Evolutionary conservation across 2,113 vertebrate genomes (phyloP), one percentile per base, ranked within the genome.

Genomic region (Caranx melampygus): DNA sequence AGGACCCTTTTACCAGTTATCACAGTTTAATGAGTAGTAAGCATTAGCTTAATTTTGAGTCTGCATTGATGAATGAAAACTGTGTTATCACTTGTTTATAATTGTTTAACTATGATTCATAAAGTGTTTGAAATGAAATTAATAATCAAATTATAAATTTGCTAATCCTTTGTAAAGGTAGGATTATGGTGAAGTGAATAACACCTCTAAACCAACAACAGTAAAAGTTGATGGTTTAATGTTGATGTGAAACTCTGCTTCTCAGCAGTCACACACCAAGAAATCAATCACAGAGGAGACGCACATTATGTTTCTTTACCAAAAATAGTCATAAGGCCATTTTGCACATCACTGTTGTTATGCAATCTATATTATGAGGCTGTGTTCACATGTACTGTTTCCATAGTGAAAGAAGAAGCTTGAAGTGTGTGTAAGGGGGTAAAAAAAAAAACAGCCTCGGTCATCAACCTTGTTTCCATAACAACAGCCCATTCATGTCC

Each of bases 381-480:
- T 31, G 21, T 9, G 3, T 67, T 47, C 26, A 21, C 34, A 9
- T 14, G 33, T 37, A 58, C 9, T 44, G 10, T 35, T 58, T 71
- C 37, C 35, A 52, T 34, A 62, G 54, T 35, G 42, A 68, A 64
- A 49, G 40, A 42, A 42, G 64, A 58, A 51, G 49, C 26, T 4
- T 35, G 47, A 61, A 68, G 35, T 8, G 3, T 35, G 9, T 4
- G 16, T 62, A 5, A 60, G 26, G 18, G 47, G 31, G 33, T 26
- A 26, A 26, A 26, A 26, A 26, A 26, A 37, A 37, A 57, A 78
- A 26, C 35, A 62, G 7, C 42, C 51, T 44, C 51, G 44, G 49
- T 83, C 45, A 18, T 66, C 44, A 1, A 62, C 31, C 58, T 51
- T 79, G 87, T 90, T 90, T 81, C 87, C 82, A 72, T 86, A 72